Conservation (phyloP, 2,888 invertebrate genomes). For the Apotomis capreana region DNA sequence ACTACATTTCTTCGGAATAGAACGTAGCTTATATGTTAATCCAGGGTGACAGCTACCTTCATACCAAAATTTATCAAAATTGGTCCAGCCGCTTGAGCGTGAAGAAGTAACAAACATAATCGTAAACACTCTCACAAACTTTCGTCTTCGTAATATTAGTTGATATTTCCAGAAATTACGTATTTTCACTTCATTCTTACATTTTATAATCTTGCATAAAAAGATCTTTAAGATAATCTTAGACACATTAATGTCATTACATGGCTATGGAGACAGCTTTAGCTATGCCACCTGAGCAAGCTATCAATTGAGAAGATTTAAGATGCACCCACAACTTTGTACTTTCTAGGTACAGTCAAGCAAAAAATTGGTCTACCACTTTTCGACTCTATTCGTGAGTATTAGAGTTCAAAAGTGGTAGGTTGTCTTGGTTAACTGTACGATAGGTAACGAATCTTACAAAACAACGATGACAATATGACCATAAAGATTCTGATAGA, state of each 20-base stretch:
- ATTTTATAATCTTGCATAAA: not conserved
- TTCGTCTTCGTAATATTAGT: too few species aligned
- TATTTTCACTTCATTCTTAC: constrained; percentile 20
- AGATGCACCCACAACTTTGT: constrained; percentile 57
- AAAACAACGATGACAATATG: not conserved
- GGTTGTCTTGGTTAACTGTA: too few species aligned
- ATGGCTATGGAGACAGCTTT: constrained; percentile 47
- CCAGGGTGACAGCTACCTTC: too few species aligned
- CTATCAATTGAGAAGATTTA: constrained; percentile 62
- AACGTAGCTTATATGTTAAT: too few species aligned
- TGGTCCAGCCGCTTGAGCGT: too few species aligned
- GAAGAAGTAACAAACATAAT: too few species aligned
- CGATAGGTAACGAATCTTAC: too few species aligned
- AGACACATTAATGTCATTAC: constrained; percentile 45
- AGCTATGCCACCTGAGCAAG: constrained; percentile 57
- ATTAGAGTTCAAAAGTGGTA: not conserved
- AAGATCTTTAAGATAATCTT: constrained; percentile 39
- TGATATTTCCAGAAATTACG: not conserved
- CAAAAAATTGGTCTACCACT: not conserved
- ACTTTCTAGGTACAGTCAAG: constrained; percentile 39
- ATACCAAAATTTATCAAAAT: too few species aligned
- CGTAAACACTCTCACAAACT: too few species aligned
- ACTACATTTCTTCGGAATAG: too few species aligned
- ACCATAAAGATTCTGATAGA: too few species aligned
- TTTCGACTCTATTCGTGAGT: not conserved